Evolutionary conservation across 2,888 invertebrate genomes (phyloP), one percentile per base, ranked within the genome.

Genomic region (Archips xylosteana): DNA sequence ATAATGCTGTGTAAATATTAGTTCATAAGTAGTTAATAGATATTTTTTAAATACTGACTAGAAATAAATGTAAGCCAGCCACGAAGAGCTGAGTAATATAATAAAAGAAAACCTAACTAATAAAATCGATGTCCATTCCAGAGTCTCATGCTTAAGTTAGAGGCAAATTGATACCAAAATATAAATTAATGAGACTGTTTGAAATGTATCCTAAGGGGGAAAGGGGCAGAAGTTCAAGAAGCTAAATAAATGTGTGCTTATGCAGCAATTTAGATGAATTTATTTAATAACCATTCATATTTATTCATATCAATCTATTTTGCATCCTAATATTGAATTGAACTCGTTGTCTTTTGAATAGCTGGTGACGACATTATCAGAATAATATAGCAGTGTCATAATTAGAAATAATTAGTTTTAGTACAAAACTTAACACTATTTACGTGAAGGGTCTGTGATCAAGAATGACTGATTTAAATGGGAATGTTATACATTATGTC

Each of bases 371-470:
- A 13, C 32, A 36, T 10, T 51, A 32, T 63, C 75, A 75, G 76
- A 76, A 74, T 57, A 57, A 57, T 57, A 57, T 57, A 76, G 51
- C 60, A 61, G 64, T 62, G 76, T 75, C 77, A 71, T 74, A 76
- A 68, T 75, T 75, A 64, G 68, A 57, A 32, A 12, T 57, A 57
- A 74, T 69, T 78, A 75, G 75, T 68, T 74, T 76, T 77, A 78
- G 78, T 78, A 79, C 78, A 78, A 78, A 76, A 57, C 69, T 63
- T 63, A 63, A 63, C 65, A 59, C 10, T 71, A 49, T 75, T 64
- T 72, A 61, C 71, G 15, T 77, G 10, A 32, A 70, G 75, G 78
- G 77, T 80, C 79, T 84, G 81, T 84, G 83, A 80, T 81, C 79
- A 77, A 80, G 75, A 67, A 62, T 49, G 76, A 74, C 62, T 60